phyloP scores from a whole-genome alignment of 2,888 invertebrate species.

The Cepaea hortensis region DNA sequence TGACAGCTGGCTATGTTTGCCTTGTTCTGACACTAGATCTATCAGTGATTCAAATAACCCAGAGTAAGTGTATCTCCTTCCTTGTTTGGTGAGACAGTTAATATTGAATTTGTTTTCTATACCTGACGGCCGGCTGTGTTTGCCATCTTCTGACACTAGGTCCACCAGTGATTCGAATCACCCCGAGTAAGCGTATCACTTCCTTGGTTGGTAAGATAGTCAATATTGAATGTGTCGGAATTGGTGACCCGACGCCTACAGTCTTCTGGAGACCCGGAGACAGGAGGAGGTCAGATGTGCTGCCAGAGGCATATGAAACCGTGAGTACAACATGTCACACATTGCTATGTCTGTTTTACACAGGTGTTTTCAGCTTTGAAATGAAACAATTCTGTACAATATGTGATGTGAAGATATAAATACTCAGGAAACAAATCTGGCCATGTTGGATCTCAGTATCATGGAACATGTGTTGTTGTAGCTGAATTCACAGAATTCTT shows the following conservation, averaged over 20 bases:
- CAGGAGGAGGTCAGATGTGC: conserved; percentile 59
- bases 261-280: conserved; percentile 82
- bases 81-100: conserved; percentile 83
- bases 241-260: conserved; percentile 86
- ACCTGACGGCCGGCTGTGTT: not conserved
- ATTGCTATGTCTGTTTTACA: not conserved
- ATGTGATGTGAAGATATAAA: too few relatives aligned
- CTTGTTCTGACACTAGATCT: conserved; percentile 64
- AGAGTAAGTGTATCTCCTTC: conserved; percentile 79
- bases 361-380: not conserved
- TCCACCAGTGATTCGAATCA: conserved; percentile 71
- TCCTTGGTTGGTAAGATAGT: conserved; percentile 84
- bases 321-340: conserved; percentile 18
- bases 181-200: conserved; percentile 78
- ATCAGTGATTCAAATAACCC: conserved; percentile 71
- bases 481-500: too few relatives aligned
- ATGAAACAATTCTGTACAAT: too few relatives aligned
- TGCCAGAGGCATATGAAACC: conserved; percentile 50
- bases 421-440: too few relatives aligned
- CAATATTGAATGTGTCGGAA: conserved; percentile 85
- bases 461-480: too few relatives aligned
- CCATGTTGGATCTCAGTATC: too few relatives aligned
- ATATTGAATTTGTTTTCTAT: conserved; percentile 82
- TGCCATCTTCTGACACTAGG: conserved; percentile 59
- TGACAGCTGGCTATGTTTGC: not conserved